Conservation (phyloP, 2,888 invertebrate genomes). For the Oligia strigilis region DNA sequence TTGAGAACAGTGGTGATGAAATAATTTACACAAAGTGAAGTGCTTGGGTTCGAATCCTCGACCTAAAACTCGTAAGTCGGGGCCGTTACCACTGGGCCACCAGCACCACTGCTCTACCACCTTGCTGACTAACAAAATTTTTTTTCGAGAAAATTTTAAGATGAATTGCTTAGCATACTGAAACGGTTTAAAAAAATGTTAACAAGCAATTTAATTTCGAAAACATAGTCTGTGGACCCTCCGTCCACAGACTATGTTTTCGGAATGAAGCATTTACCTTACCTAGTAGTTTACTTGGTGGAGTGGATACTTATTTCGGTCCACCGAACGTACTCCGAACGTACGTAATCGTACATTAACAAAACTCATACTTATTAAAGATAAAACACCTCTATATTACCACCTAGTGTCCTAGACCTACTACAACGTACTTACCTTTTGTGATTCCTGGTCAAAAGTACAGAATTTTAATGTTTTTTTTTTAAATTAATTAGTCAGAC, state of each 20-base stretch:
- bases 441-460: neutral
- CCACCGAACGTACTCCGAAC: too few relatives aligned
- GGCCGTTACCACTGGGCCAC: too few relatives aligned
- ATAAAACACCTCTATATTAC: neutral
- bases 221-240: neutral
- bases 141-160: too few relatives aligned
- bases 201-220: neutral
- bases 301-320: neutral
- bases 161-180: too few relatives aligned
- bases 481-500: neutral
- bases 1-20: too few relatives aligned
- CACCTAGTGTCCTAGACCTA: neutral
- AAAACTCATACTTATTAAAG: neutral
- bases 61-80: too few relatives aligned
- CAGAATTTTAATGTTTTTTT: neutral
- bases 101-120: too few relatives aligned
- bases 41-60: too few relatives aligned
- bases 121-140: too few relatives aligned
- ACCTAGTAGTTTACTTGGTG: neutral
- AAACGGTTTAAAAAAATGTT: neutral
- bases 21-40: too few relatives aligned
- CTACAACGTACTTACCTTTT: neutral
- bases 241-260: too few relatives aligned
- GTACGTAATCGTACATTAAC: neutral
- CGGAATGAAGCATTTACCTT: neutral